Evolutionary conservation across 2,888 invertebrate species (phyloP).

Genomic region (Colostygia pectinataria): DNA sequence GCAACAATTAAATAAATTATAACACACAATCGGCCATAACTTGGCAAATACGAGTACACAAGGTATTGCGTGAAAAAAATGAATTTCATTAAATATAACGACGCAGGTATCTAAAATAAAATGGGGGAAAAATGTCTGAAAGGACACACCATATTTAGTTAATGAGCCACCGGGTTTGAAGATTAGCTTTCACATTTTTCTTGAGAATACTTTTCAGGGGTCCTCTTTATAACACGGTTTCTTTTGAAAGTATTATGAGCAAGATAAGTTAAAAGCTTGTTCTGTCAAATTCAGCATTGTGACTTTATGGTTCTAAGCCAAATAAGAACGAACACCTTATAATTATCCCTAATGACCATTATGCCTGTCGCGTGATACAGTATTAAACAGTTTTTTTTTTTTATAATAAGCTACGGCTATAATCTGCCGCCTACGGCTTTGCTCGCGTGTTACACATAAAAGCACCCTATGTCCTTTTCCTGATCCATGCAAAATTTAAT

Average conservation of each 20-base stretch:
- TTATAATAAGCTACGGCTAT: too few relatives aligned
- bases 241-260: conserved; percentile 24
- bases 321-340: too few relatives aligned
- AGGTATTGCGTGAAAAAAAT: background rate
- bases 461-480: too few relatives aligned
- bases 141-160: conserved; percentile 32
- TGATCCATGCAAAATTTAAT: too few relatives aligned
- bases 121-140: conserved; percentile 16
- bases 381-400: too few relatives aligned
- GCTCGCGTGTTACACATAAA: too few relatives aligned
- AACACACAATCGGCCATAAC: too few relatives aligned
- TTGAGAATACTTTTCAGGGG: conserved; percentile 20
- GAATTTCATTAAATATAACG: conserved; percentile 4
- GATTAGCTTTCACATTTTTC: conserved; percentile 33
- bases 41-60: background rate
- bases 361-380: too few relatives aligned
- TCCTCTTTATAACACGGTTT: conserved; percentile 23
- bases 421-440: too few relatives aligned
- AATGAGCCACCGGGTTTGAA: conserved; percentile 29
- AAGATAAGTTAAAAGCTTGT: conserved; percentile 16
- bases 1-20: too few relatives aligned
- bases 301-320: too few relatives aligned
- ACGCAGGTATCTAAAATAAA: conserved; percentile 8
- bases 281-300: conserved; percentile 3
- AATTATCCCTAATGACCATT: too few relatives aligned